Evolutionary conservation across 2,113 vertebrate genomes (phyloP), one percentile per base, ranked within the genome.

Genomic region (Gambusia holbrooki): DNA sequence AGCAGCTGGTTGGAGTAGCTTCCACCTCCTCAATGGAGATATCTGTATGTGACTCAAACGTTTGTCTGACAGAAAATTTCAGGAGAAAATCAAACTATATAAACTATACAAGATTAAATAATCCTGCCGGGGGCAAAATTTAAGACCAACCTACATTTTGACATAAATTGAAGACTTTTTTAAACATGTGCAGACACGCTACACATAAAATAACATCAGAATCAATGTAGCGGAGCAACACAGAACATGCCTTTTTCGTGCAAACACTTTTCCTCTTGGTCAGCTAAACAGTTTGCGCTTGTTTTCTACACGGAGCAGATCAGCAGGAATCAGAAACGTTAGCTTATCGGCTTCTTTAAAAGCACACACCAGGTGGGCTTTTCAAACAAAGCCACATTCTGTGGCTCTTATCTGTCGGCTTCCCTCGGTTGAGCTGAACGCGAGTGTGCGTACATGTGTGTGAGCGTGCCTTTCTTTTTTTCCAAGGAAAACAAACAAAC

Each of bases 401-500:
- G 70, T 77, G 77, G 76, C 80, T 71, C 77, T 86, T 79, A 89
- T 89, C 84, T 66, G 73, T 62, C 30, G 15, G 76, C 37, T 76
- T 82, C 17, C 79, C 66, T 69, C 51, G 37, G 27, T 35, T 22
- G 29, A 30, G 62, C 42, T 70, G 66, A 60, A 28, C 0, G 54
- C 30, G 9, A 2, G 35, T 64, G 14, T 35, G 29, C 58, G 28
- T 67, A 9, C 9, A 32, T 25, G 68, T 33, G 32, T 33, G 32
- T 33, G 32, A 1, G 45, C 65, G 72, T 58, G 13, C 17, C 40
- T 9, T 54, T 9, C 25, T 25, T 27, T 77, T 61, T 61, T 71
- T 64, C 61, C 51, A 80, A 79, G 72, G 81, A 88, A 87, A 91
- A 75, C 87, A 90, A 90, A 90, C 89, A 91, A 86, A 89, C 82